A percentile compares a stretch with the other conserved stretches of the same genome.
These are phyloP conservation scores for Pogoniulus pusillus DNA, from an alignment of 2,797 vertebrate genomes.

Conservation along the genomic window DNA sequence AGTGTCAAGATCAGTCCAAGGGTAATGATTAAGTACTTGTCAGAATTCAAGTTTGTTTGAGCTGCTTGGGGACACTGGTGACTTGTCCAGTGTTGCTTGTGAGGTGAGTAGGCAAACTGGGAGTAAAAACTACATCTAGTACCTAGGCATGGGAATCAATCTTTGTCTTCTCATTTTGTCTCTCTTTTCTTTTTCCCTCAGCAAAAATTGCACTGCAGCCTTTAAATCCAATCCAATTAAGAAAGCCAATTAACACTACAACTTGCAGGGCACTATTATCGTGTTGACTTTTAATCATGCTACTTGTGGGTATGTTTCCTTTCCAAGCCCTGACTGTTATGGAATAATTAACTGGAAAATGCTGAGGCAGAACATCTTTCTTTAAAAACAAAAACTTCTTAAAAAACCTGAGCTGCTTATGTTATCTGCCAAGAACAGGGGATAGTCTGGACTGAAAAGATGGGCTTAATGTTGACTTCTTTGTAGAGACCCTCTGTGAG, in stretches of 20 bases:
- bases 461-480: neutral
- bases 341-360: conserved; percentile 1
- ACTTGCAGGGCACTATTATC: neutral
- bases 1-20: neutral
- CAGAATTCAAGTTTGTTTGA: neutral
- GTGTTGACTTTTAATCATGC: neutral
- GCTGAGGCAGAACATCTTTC: neutral
- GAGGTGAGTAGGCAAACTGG: neutral
- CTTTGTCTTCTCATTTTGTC: neutral
- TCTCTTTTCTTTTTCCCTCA: neutral
- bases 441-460: neutral
- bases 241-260: conserved; percentile 15
- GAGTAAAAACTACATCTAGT: neutral
- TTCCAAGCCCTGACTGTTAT: neutral
- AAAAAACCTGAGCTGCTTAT: neutral
- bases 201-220: neutral
- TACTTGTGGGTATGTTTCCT: neutral
- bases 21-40: neutral
- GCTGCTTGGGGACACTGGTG: neutral
- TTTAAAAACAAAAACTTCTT: neutral
- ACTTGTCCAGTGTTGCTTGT: neutral
- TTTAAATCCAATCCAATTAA: neutral
- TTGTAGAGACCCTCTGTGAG: neutral
- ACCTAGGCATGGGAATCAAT: neutral
- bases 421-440: neutral